Conservation (phyloP, 2,888 invertebrate species). For the Cataglyphis rosenhaueri region DNA sequence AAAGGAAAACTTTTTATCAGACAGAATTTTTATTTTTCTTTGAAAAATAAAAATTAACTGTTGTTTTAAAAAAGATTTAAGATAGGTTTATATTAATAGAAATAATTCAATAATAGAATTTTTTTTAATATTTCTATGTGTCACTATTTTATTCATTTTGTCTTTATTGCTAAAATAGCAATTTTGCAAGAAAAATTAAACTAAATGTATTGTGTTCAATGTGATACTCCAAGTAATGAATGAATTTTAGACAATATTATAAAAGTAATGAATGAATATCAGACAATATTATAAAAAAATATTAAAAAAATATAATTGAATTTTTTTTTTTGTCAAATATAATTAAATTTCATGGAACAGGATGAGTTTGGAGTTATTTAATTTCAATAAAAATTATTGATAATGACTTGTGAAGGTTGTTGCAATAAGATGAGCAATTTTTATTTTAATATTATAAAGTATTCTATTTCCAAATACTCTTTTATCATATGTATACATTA, state of each 20-base stretch:
- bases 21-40: no score
- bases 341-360: slow-evolving; percentile 1
- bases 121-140: not conserved
- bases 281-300: not conserved
- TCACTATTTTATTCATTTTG: not conserved
- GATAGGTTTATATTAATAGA: not conserved
- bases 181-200: not conserved
- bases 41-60: not conserved
- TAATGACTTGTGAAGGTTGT: not conserved
- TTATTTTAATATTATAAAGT: not conserved
- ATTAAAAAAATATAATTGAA: not conserved
- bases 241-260: not conserved
- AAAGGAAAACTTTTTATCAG: not conserved
- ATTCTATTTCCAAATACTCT: slow-evolving; percentile 21
- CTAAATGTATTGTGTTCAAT: not conserved
- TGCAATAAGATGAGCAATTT: slow-evolving; percentile 7
- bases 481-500: slow-evolving; percentile 33
- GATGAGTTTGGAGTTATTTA: not conserved
- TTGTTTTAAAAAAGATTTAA: not conserved
- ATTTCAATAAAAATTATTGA: not conserved
- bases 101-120: not conserved
- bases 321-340: not conserved
- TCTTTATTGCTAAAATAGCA: not conserved
- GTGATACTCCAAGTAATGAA: not conserved
- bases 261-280: not conserved